These are phyloP conservation scores for Candoia aspera DNA, from an alignment of 2,113 vertebrate species.

Conservation along the genomic window DNA sequence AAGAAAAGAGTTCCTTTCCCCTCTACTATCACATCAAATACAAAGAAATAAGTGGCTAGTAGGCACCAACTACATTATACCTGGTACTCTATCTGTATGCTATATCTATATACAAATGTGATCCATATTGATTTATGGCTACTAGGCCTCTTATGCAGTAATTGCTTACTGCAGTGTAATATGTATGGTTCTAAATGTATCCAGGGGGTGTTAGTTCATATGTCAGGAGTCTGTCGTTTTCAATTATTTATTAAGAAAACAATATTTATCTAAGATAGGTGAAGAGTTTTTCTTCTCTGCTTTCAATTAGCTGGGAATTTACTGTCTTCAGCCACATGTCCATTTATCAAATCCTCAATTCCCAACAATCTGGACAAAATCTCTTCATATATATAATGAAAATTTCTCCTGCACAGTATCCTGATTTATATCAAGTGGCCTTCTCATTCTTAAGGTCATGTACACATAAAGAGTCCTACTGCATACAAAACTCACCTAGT, in stretches of 20 bases:
- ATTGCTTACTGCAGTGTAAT: constrained; percentile 68
- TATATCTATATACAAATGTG: constrained; percentile 46
- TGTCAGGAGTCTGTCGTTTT: constrained; percentile 72
- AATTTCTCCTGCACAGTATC: constrained; percentile 39
- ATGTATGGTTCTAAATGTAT: constrained; percentile 73
- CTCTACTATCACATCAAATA: constrained; percentile 12
- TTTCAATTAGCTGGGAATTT: constrained; percentile 83
- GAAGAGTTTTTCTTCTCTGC: constrained; percentile 78
- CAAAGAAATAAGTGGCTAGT: constrained; percentile 36
- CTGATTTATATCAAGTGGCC: neutral
- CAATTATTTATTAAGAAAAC: constrained; percentile 79
- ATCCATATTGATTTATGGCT: constrained; percentile 68
- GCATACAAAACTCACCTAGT: no score
- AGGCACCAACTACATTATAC: constrained; percentile 38
- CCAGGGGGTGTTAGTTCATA: constrained; percentile 66
- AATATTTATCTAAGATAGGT: constrained; percentile 79
- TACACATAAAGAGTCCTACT: neutral
- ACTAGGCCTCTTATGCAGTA: constrained; percentile 71
- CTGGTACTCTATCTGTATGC: constrained; percentile 45
- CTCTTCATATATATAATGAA: constrained; percentile 72
- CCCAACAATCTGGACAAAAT: constrained; percentile 76
- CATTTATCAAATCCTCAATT: constrained; percentile 82
- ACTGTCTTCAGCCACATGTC: constrained; percentile 76
- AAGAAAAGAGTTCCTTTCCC: neutral
- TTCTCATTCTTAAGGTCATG: neutral